Evolutionary conservation across 2,888 invertebrate species (phyloP), one percentile per base, ranked within the genome.

Genomic region (Hartigia nigra): DNA sequence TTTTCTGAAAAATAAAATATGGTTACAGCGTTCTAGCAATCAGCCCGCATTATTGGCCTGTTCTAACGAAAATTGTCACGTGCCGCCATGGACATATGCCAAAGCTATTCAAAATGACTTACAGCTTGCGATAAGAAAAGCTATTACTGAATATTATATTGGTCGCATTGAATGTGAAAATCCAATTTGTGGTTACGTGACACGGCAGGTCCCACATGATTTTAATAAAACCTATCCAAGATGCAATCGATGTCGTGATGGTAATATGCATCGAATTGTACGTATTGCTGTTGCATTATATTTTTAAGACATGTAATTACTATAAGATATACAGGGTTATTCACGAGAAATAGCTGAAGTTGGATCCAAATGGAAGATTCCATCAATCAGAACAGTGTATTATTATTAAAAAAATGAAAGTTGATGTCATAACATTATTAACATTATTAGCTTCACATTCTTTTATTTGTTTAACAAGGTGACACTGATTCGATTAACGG

Each of bases 81-180:
- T 93, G 1, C 90, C 93, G 78, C 97, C 97, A 0, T 92, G 94
- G 82, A 95, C 95, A 78, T 95, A 95, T 88, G 88, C 95, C 75
- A 93, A 93, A 3, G 93, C 94, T 79, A 93, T 98, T 82, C 94
- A 95, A 86, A 98, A 98, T 92, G 94, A 95, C 85, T 89, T 98
- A 81, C 94, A 94, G 74, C 87, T 94, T n/a, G 93, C 94, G 79
- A 94, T 98, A 2, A 94, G 96, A 69, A 91, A 92, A 74, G 95
- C 94, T 86, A 94, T 97, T 77, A 92, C 92, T 9, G 94, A 94
- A 83, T 98, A 97, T 91, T 97, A 98, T 88, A 93, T 94, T 89
- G 95, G 96, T 80, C 95, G 95, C 94, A 88, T 98, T 90, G 95
- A 95, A 4, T 99, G 99, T 91, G 98, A 98, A 90, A 98, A 98